Evolutionary conservation across 2,797 vertebrate genomes (phyloP).

Genomic region (Champsocephalus esox): DNA sequence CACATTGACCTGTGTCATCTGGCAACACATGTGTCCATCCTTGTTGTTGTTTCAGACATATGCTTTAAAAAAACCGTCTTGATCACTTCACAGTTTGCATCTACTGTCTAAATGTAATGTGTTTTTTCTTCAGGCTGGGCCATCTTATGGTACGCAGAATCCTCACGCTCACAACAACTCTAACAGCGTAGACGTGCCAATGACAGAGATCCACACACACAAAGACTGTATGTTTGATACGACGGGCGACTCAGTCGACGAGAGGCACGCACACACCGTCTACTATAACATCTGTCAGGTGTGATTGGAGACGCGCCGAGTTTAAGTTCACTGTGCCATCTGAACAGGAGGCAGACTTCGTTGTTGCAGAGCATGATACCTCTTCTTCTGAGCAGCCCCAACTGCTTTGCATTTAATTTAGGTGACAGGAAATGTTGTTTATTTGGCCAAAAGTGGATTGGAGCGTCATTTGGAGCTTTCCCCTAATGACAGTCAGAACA

Average conservation of each 20-base stretch:
- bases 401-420: neutral
- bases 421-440: neutral
- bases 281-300: conserved; percentile 92
- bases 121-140: conserved; percentile 59
- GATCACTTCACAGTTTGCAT: too few relatives aligned
- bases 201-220: conserved; percentile 77
- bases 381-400: neutral
- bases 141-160: conserved; percentile 71
- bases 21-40: neutral
- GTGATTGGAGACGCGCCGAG: conserved; percentile 60
- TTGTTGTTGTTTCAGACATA: neutral
- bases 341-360: neutral
- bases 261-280: conserved; percentile 79
- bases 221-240: conserved; percentile 78
- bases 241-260: conserved; percentile 63
- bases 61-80: too few relatives aligned
- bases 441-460: conserved; percentile 2
- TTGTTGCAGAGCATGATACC: neutral
- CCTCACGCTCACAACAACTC: conserved; percentile 46
- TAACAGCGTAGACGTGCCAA: conserved; percentile 72
- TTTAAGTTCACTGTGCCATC: conserved; percentile 40
- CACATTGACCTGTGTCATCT: neutral
- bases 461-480: neutral
- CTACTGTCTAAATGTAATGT: conserved; percentile 4
- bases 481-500: neutral